A percentile compares a stretch with the other conserved stretches of the same genome.
phyloP scores from a whole-genome alignment of 2,888 invertebrate genomes.

The Gnatocerus cornutus region DNA sequence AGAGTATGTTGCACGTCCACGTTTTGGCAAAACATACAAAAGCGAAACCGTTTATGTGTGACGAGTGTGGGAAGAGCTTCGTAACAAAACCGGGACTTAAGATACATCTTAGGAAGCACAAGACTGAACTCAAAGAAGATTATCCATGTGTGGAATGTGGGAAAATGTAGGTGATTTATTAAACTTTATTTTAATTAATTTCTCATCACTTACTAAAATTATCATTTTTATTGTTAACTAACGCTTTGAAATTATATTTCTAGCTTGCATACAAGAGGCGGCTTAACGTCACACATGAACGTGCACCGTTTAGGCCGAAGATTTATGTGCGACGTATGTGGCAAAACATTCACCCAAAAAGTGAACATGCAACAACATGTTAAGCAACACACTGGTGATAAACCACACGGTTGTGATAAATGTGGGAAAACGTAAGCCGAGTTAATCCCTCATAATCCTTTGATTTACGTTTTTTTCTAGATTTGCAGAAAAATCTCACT shows the following conservation, averaged over 20 bases:
- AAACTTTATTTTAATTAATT: too few relatives aligned
- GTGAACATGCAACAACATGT: slow-evolving; percentile 72
- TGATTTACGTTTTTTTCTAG: slow-evolving; percentile 53
- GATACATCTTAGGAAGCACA: slow-evolving; percentile 72
- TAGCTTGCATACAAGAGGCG: slow-evolving; percentile 70
- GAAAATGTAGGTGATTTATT: slow-evolving; percentile 66
- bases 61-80: slow-evolving; percentile 70
- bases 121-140: slow-evolving; percentile 68
- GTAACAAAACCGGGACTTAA: slow-evolving; percentile 71
- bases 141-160: slow-evolving; percentile 70
- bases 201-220: too few relatives aligned
- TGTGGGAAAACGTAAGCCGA: slow-evolving; percentile 70
- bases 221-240: too few relatives aligned
- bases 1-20: slow-evolving; percentile 74
- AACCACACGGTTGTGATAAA: slow-evolving; percentile 72
- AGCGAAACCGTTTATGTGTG: slow-evolving; percentile 70
- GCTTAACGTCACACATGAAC: slow-evolving; percentile 70
- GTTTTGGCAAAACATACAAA: slow-evolving; percentile 72
- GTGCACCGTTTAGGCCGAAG: slow-evolving; percentile 69
- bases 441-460: too few relatives aligned
- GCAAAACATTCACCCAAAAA: slow-evolving; percentile 74
- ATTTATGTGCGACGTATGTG: slow-evolving; percentile 76
- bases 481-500: slow-evolving; percentile 70
- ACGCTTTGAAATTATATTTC: slow-evolving; percentile 42
- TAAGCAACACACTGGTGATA: slow-evolving; percentile 71